Conservation (phyloP, 2,113 vertebrate genomes). For the Psammodynastes pulverulentus region DNA sequence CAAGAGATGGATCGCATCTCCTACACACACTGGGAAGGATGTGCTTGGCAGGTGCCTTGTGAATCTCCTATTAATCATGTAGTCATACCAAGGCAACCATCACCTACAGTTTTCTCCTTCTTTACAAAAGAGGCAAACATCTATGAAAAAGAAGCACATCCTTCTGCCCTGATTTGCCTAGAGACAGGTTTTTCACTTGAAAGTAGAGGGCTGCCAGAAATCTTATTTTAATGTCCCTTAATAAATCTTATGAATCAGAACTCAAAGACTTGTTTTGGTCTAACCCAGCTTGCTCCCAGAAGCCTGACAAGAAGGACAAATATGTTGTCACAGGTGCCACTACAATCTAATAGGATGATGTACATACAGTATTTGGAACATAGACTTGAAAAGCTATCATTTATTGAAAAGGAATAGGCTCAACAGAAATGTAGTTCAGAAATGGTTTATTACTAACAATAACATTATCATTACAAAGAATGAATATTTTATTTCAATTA, state of each 20-base stretch:
- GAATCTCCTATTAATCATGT: neutral
- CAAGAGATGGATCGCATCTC: neutral
- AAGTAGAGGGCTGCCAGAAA: neutral
- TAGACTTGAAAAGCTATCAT: neutral
- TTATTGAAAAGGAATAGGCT: neutral
- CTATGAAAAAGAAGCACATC: neutral
- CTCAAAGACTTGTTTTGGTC: neutral
- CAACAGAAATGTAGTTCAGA: slow-evolving; percentile 1
- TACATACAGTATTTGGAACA: neutral
- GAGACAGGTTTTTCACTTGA: neutral
- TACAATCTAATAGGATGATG: neutral
- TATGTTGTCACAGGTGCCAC: neutral
- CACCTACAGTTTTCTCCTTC: neutral
- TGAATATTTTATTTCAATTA: slow-evolving; percentile 15
- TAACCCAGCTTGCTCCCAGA: neutral
- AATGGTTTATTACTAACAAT: slow-evolving; percentile 32
- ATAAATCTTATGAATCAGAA: neutral
- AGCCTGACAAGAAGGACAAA: neutral
- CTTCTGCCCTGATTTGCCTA: neutral
- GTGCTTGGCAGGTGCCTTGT: neutral
- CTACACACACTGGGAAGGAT: neutral
- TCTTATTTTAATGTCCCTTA: neutral
- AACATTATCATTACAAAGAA: slow-evolving; percentile 23
- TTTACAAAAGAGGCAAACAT: neutral
- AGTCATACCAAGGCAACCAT: neutral